Conservation (phyloP, 2,888 invertebrate genomes). For the Callosobruchus maculatus region DNA sequence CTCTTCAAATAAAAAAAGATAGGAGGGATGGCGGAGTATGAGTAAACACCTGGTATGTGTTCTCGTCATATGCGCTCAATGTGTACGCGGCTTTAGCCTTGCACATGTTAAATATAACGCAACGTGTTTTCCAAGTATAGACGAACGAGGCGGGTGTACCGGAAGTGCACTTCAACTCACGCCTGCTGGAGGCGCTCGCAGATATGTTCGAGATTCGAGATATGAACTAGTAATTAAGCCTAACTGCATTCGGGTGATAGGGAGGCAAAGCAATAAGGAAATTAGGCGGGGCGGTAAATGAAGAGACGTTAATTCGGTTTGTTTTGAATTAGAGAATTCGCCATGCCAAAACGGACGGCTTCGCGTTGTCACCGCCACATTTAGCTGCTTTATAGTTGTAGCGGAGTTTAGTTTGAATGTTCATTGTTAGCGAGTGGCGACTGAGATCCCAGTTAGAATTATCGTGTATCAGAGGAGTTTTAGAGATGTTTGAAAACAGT, state of each 20-base stretch:
- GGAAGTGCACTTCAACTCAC: background rate
- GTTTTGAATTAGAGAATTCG: background rate
- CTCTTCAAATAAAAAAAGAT: no score
- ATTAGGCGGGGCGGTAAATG: background rate
- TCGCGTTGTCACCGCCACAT: background rate
- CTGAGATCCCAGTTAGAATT: no score
- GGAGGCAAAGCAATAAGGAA: background rate
- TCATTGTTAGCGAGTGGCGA: background rate
- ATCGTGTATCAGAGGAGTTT: no score
- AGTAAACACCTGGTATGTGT: no score
- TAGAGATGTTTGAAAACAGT: no score
- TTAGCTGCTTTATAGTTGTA: background rate
- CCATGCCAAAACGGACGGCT: background rate
- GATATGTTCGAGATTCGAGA: background rate
- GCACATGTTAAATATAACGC: no score
- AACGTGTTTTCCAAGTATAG: background rate
- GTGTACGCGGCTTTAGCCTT: no score
- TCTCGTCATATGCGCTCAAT: no score
- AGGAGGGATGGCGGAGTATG: no score
- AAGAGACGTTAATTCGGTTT: background rate
- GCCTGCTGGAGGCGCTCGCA: background rate
- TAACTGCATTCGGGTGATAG: background rate
- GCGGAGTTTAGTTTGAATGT: background rate
- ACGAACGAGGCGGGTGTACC: background rate
- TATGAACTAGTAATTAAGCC: background rate